A percentile compares a stretch with the other conserved stretches of the same genome.
phyloP scores from a whole-genome alignment of 2,888 invertebrate genomes.

The Cephus spinipes region DNA sequence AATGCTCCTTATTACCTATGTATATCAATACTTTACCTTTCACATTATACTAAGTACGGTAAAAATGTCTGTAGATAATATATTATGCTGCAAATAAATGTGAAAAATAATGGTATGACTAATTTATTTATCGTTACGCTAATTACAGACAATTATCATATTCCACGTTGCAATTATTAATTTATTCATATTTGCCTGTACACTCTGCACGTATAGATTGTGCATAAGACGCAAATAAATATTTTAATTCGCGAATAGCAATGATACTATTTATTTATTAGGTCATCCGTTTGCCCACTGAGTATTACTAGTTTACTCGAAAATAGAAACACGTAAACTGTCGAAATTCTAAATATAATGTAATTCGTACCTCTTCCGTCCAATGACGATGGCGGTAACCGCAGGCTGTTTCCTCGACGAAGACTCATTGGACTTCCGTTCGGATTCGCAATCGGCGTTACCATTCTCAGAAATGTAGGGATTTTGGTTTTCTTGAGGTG shows the following conservation, averaged over 20 bases:
- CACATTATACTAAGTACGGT: not conserved
- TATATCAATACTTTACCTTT: not conserved
- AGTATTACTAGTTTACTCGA: not conserved
- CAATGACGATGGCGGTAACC: slow-evolving; percentile 25
- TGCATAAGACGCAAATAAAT: not conserved
- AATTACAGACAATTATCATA: not conserved
- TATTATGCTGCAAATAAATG: not conserved
- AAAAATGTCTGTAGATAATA: not conserved
- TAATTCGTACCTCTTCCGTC: slow-evolving; percentile 1
- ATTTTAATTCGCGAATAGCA: not conserved
- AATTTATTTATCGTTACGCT: not conserved
- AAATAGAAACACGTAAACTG: not conserved
- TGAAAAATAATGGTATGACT: not conserved
- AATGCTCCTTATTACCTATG: not conserved
- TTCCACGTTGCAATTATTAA: not conserved
- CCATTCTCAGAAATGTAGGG: not conserved
- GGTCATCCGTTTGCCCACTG: not conserved
- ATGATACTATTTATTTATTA: not conserved
- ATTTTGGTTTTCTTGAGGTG: not conserved
- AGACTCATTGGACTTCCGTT: slow-evolving; percentile 22
- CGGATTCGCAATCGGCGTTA: not conserved
- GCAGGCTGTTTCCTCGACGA: slow-evolving; percentile 34
- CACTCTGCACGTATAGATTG: not conserved
- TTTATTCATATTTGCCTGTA: not conserved
- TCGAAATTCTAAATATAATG: not conserved